phyloP scores from a whole-genome alignment of 2,888 invertebrate species.

The Drosophila infuscata region DNA sequence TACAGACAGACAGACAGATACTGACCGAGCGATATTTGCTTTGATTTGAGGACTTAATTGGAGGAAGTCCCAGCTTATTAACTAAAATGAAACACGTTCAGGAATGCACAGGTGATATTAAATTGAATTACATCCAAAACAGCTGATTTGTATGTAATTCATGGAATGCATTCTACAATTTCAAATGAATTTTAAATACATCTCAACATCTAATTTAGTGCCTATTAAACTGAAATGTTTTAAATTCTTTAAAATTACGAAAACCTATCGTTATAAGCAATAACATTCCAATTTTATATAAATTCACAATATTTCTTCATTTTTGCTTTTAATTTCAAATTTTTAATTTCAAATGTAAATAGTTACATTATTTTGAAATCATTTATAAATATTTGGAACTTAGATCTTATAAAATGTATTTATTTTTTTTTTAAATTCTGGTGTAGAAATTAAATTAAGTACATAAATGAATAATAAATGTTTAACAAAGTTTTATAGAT shows the following conservation, averaged over 20 bases:
- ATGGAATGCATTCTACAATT: not conserved
- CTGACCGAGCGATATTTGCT: not conserved
- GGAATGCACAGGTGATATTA: too few relatives aligned
- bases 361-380: too few relatives aligned
- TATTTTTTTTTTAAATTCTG: fast-evolving
- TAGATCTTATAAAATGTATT: not conserved
- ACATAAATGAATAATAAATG: not conserved
- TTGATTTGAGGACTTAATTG: not conserved
- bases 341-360: not conserved
- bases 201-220: not conserved
- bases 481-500: not conserved
- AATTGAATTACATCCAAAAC: not conserved
- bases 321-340: not conserved
- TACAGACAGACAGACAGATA: not conserved
- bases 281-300: not conserved
- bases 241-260: not conserved
- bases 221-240: not conserved
- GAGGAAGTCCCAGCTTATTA: slow-evolving; percentile 11
- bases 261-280: not conserved
- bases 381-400: too few relatives aligned
- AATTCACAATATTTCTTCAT: not conserved
- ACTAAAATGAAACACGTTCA: not conserved
- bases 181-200: not conserved
- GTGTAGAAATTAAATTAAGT: fast-evolving
- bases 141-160: not conserved